phyloP scores from a whole-genome alignment of 2,797 vertebrate genomes.

The Enteromius trimaculatus region DNA sequence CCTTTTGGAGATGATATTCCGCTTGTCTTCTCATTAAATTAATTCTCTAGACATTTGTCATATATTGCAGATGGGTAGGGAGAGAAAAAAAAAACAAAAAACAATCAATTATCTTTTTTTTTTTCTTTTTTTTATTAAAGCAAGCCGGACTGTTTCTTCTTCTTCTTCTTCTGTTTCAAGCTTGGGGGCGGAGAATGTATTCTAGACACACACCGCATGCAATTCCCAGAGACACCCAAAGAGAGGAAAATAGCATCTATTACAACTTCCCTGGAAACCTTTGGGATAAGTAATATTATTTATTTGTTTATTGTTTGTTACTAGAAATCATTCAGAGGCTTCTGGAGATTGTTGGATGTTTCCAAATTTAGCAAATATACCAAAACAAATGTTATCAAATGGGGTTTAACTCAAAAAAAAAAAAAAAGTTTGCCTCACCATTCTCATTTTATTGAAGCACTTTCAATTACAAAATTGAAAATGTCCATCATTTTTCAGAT shows the following conservation, averaged over 20 bases:
- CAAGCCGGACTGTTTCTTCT: background rate
- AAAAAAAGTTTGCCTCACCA: background rate
- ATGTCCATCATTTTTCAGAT: background rate
- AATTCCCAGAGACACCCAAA: background rate
- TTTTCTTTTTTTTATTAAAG: background rate
- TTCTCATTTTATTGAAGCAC: background rate
- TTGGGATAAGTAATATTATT: background rate
- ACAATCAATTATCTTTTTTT: background rate
- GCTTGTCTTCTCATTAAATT: background rate
- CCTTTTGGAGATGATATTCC: background rate
- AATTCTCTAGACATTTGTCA: background rate
- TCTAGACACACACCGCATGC: background rate
- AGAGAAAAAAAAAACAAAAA: background rate
- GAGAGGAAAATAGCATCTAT: background rate
- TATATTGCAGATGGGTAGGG: background rate
- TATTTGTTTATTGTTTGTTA: background rate
- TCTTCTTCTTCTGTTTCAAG: background rate
- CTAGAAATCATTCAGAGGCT: background rate
- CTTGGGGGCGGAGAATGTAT: background rate
- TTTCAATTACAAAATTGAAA: background rate
- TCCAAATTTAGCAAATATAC: background rate
- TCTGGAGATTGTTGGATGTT: background rate
- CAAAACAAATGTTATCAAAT: background rate
- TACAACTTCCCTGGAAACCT: background rate
- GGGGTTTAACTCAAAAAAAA: background rate